Evolutionary conservation across 2,113 vertebrate species (phyloP).

Genomic region (Cyanocitta stelleri): DNA sequence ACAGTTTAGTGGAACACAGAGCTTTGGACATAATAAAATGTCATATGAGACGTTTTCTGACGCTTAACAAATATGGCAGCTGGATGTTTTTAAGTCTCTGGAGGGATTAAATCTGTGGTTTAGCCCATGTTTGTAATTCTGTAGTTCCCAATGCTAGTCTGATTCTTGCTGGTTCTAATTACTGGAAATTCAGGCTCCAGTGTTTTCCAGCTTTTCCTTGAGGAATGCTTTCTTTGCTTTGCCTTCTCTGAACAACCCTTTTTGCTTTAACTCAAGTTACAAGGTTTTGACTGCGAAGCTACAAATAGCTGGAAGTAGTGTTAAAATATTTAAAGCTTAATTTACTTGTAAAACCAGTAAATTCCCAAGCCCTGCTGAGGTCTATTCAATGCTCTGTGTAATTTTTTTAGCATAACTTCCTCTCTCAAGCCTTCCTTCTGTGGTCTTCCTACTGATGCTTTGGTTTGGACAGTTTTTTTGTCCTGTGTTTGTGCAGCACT

Average conservation of each 20-base stretch:
- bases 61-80: neutral
- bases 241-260: neutral
- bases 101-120: neutral
- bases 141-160: neutral
- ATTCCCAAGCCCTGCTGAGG: neutral
- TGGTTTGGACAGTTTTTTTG: neutral
- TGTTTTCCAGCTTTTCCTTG: neutral
- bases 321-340: neutral
- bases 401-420: neutral
- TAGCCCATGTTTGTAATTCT: neutral
- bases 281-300: neutral
- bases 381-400: neutral
- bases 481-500: neutral
- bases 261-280: neutral
- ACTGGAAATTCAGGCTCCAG: neutral
- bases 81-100: neutral
- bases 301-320: neutral
- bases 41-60: neutral
- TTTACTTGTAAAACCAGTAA: neutral
- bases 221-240: neutral
- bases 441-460: neutral
- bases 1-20: neutral
- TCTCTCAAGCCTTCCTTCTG: neutral
- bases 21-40: fast-evolving
- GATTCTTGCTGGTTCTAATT: neutral